Evolutionary conservation across 2,113 vertebrate genomes (phyloP), one percentile per base, ranked within the genome.

Genomic region (Aptenodytes forsteri): DNA sequence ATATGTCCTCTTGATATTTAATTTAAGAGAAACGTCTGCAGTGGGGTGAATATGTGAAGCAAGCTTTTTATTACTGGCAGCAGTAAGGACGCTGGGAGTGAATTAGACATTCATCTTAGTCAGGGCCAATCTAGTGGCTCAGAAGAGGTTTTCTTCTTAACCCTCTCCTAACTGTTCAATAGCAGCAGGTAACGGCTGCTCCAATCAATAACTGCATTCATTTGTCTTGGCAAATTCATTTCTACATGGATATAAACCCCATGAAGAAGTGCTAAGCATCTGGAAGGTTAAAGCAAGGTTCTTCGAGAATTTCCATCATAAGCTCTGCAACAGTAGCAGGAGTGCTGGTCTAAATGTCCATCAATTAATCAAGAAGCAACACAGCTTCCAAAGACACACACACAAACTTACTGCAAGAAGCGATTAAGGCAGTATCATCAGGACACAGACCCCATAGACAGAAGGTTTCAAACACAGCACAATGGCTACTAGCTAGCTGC

Each of bases 51-150:
- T 97, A 97, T 97, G 96, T 90, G 95, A 97, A 97, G 96, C 96
- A 96, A 97, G 98, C 98, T 98, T 98, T 98, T 98, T 97, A 98
- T 98, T 98, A 98, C 95, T 97, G 97, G 98, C 98, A 97, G 97
- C 96, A 97, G 94, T 96, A 98, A 98, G 97, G 97, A 98, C 72
- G 92, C 97, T 97, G 95, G 93, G 93, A 98, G 97, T 97, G 97
- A 98, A 98, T 98, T 97, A 98, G 96, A 97, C 98, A 98, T 98
- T 98, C 97, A 93, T 98, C 98, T 98, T 98, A 97, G 96, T 98
- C 98, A 98, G 96, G 96, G 87, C 95, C 96, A 95, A 98, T 98
- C 97, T 97, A 90, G 97, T 94, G 89, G 89, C 93, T 98, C 92
- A 75, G 82, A 90, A 97, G 89, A 96, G 94, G 96, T 83, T 97